Evolutionary conservation across 2,797 vertebrate genomes (phyloP), one percentile per base, ranked within the genome.

Genomic region (Falco cherrug): DNA sequence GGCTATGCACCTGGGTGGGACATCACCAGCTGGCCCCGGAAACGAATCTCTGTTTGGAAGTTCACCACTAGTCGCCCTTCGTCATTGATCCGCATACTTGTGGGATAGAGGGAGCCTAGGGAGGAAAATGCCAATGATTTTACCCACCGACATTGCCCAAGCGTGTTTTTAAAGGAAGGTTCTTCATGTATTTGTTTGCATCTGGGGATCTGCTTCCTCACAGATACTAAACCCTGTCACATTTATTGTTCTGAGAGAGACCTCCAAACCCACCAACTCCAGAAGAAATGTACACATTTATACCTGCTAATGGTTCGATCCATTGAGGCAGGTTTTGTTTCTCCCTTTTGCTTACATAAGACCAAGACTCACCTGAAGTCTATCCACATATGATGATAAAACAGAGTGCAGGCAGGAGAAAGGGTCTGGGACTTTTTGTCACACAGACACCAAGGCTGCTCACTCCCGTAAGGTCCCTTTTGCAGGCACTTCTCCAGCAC

Each of bases 21-120:
- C 98, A 98, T 98, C 63, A 99, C 98, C 97, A 99, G 98, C 95
- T 98, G 98, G 68, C 98, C 98, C 84, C 95, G 97, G 97, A 98
- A 99, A 71, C 97, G 98, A 73, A 98, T 98, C 95, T 98, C 98
- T 2, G 98, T 98, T 97, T 98, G 98, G 93, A 99, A 99, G 95
- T 98, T 98, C 85, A 99, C 98, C 51, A 98, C 98, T 33, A 99
- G 97, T 10, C 97, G 98, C 9, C 98, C 98, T 94, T 99, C 98
- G 8, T 98, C 98, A 37, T 98, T 98, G 94, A 99, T 98, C 60
- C 96, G 93, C 98, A 98, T 99, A 79, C 98, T 99, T 84, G 98
- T 98, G 69, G 98, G 98, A 67, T 98, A 99, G 96, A 99, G 98
- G 93, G 98, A 98, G 74, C 98, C 99, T 98, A 64, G 61, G 61